Evolutionary conservation across 2,113 vertebrate species (phyloP), one percentile per base, ranked within the genome.

Genomic region (Brachyistius frenatus): DNA sequence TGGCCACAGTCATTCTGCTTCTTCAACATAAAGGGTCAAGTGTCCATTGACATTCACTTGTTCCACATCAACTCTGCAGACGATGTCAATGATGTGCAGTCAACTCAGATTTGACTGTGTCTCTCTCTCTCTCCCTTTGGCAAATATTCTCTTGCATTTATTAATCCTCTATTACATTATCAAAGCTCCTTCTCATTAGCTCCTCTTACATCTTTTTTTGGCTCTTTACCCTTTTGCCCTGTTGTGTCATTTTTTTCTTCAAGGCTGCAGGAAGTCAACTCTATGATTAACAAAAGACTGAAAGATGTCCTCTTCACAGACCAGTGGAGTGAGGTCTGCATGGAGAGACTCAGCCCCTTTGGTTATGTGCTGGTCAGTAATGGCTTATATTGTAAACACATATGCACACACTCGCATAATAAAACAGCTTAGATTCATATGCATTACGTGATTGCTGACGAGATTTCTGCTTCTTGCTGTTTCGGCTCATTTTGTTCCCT

Each of bases 191-290:
- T 47, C 46, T 86, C 44, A 52, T 80, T 62, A 60, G 74, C 61
- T 58, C 33, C 47, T 79, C 32, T 65, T 35, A 46, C 37, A n/a
- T 73, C 9, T 82, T 39, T 69, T 69, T 54, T 60, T 33, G 66
- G 57, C 54, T 71, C 9, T 52, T 89, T 67, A 86, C 81, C 67
- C 64, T 23, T 66, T 61, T 68, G 50, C 67, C 14, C 41, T 72
- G 37, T 52, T 67, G 31, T 88, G 35, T 88, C 69, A 86, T 55
- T 9, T 86, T 90, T 73, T 63, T 82, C 73, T 78, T 60, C 65
- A 90, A 99, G 97, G 88, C 93, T 99, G 82, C 98, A 99, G 88
- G 98, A 99, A 91, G 97, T 99, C 88, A 99, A 99, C 86, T 99
- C 97, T 31, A 99, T 97, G 96, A 97, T 99, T 91, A 99, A 97